A percentile compares a stretch with the other conserved stretches of the same genome.
These are phyloP conservation scores for Pachyuromys duprasi DNA, from an alignment of 2,797 vertebrate genomes.

Conservation along the genomic window DNA sequence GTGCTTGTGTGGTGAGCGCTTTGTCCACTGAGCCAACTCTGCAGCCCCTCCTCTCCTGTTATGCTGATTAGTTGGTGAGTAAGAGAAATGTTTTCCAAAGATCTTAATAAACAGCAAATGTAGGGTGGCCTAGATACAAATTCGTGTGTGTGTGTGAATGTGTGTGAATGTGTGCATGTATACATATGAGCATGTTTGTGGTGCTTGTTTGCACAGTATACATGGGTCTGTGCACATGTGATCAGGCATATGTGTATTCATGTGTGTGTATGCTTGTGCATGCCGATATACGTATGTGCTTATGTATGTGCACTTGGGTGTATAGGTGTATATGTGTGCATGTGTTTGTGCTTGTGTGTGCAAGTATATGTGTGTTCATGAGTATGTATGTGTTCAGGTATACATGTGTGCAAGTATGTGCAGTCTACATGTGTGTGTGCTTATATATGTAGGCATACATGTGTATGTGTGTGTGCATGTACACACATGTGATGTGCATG, in stretches of 20 bases:
- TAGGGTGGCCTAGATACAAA: not conserved
- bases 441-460: not conserved
- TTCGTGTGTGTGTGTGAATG: not conserved
- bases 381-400: not conserved
- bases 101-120: not conserved
- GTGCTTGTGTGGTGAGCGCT: not conserved
- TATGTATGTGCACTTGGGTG: not conserved
- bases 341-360: not conserved
- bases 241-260: not conserved
- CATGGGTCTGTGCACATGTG: not conserved
- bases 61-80: conserved; percentile 1
- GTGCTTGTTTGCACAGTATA: not conserved
- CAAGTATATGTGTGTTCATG: not conserved
- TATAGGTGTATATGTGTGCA: not conserved
- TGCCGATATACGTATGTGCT: not conserved
- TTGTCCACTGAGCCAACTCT: not conserved
- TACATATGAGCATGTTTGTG: not conserved
- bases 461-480: not conserved
- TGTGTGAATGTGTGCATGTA: too few species aligned
- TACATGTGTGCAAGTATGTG: not conserved
- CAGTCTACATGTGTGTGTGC: not conserved
- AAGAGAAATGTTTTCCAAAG: conserved; percentile 29
- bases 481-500: not conserved
- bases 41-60: not conserved
- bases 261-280: too few species aligned